Base-by-base conservation (phyloP, 2,113 vertebrate species). In the Rafetus swinhoei region DNA sequence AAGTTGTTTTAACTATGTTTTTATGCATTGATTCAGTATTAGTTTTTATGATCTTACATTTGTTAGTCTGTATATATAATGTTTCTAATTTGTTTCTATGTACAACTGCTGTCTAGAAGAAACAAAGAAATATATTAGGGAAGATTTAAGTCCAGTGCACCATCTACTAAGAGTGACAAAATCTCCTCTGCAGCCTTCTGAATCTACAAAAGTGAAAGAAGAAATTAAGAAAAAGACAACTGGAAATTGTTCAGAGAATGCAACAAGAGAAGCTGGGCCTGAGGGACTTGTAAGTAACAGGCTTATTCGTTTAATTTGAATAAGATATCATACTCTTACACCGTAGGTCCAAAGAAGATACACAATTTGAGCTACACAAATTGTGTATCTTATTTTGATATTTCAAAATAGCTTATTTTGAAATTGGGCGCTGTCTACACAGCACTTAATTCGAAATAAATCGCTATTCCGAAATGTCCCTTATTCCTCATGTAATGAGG, bases 241-340 rank as follows among this genome's bases (percentile, higher is more conserved):
- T 25, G 98, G 98, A 85, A 94, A 97, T 11, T 87, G 94, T 82
- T 97, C 99, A 81, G 98, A 99, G 94, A 98, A 97, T 80, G 95
- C 98, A 4, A 97, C 95, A 53, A 98, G 96, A 90, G 98, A 98
- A 95, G 86, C 87, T 45, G 93, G 18, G 4, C 27, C 18, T 19
- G 94, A 95, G 90, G 96, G 79, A 92, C 69, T 60, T 45, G 97
- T 97, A 95, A 97, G 96, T 93, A 82, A 93, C 91, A 45, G 25
- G 35, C 65, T 76, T 32, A 24, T 1, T 29, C 45, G n/a, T 62
- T 69, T 69, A 69, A 0, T 3, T 79, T 56, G 92, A n/a, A n/a
- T n/a, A n/a, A n/a, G n/a, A n/a, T n/a, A n/a, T n/a, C n/a, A n/a
- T n/a, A n/a, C n/a, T n/a, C n/a, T n/a, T n/a, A n/a, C n/a, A 39